These are phyloP conservation scores for Hermodice carunculata DNA, from an alignment of 2,888 invertebrate species.

Conservation along the genomic window DNA sequence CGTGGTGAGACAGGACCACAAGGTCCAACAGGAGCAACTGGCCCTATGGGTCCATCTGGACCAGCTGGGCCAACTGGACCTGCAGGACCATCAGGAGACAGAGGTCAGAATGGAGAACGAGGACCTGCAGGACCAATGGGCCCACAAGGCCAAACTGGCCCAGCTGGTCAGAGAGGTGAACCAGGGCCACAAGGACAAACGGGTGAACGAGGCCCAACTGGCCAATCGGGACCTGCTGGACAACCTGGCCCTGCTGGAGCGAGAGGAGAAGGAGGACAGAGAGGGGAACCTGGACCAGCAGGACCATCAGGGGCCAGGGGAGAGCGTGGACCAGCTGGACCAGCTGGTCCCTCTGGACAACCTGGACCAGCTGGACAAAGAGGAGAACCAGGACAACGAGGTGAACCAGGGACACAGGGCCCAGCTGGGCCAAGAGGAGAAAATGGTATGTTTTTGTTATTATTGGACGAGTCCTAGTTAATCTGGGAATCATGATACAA, in stretches of 20 bases:
- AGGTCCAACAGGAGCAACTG: conserved; percentile 26
- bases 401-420: conserved; percentile 18
- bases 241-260: conserved; percentile 13
- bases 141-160: conserved; percentile 33
- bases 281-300: conserved; percentile 15
- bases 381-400: conserved; percentile 21
- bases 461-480: too few relatives aligned
- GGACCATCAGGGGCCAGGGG: conserved; percentile 22
- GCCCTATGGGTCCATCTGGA: conserved; percentile 17
- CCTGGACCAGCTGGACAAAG: conserved; percentile 10
- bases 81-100: conserved; percentile 25
- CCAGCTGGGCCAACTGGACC: conserved; percentile 28
- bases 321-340: conserved; percentile 4
- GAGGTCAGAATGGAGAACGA: conserved; percentile 25
- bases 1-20: conserved; percentile 21
- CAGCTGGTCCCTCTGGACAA: conserved; percentile 6
- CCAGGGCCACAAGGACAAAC: conserved; percentile 13
- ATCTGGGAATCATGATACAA: too few relatives aligned
- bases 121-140: conserved; percentile 51
- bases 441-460: too few relatives aligned
- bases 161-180: conserved; percentile 24
- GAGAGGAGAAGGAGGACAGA: conserved; percentile 17
- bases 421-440: too few relatives aligned
- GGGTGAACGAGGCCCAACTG: conserved; percentile 22
- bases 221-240: conserved; percentile 19